Base-by-base conservation (phyloP, 92 coral and sea anemone genomes). In the Zoanthus gigantus region DNA sequence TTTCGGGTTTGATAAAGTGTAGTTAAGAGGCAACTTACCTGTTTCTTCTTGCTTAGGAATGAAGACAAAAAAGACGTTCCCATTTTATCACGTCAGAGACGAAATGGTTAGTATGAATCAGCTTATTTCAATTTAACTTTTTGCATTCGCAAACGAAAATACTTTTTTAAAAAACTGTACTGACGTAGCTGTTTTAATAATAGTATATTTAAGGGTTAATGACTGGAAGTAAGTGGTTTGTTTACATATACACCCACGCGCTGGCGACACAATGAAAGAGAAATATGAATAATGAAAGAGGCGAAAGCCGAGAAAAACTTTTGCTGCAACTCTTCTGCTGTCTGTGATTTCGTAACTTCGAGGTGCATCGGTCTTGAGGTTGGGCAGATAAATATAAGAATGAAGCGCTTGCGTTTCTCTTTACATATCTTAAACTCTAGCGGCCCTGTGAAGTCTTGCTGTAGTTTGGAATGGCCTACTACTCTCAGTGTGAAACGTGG, bases 261-360 rank as follows among this genome's bases (percentile, higher is more conserved):
- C 23, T 23, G 23, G 23, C 23, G 23, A 23, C 23, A 23, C 23
- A 23, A 23, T 23, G 23, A 23, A 23, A 23, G 23, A 23, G 23
- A 23, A 23, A 23, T 23, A 23, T 23, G 23, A 23, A 23, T 23
- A 23, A 23, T 23, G 23, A 23, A 23, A 23, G 23, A 23, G 23
- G 23, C 23, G 23, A 23, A 23, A 23, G 23, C 23, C 23, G 23
- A 23, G 23, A 23, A 23, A 23, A 89, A 74, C 56, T 92, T 88
- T 54, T 42, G 30, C 45, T 86, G 80, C 1, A 93, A 91, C 78
- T 91, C 96, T 29, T 94, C 92, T 2, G 92, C 94, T 54, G 90
- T 87, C n/a, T 92, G 96, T 1, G 93, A 72, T 77, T 92, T 94
- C 15, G 96, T 91, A 4, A 89, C 76, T 72, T 93, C 90, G 13